Evolutionary conservation across 2,113 vertebrate species (phyloP).

Genomic region (Acrocephalus arundinaceus): DNA sequence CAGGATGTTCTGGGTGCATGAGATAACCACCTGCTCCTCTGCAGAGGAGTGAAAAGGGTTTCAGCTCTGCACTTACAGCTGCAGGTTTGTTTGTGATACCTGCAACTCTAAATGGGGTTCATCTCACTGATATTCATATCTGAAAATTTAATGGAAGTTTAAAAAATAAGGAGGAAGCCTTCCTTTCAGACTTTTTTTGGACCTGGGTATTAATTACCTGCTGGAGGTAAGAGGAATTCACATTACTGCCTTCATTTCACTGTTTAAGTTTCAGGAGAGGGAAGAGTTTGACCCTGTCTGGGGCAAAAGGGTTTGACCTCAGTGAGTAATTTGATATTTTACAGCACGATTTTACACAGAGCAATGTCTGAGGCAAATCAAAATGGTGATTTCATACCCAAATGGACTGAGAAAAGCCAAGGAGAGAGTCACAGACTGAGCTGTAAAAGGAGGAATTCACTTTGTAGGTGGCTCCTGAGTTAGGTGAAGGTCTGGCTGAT

Average conservation of each 20-base stretch:
- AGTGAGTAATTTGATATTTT: background rate
- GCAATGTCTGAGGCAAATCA: background rate
- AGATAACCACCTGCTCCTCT: background rate
- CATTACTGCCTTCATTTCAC: background rate
- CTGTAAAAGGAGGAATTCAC: background rate
- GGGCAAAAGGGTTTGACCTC: background rate
- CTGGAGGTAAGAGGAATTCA: background rate
- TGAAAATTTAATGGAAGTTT: background rate
- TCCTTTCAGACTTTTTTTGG: background rate
- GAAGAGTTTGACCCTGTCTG: background rate
- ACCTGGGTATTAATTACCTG: background rate
- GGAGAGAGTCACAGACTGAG: background rate
- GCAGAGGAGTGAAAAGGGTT: background rate
- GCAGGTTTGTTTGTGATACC: background rate
- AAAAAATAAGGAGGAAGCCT: background rate
- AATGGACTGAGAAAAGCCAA: background rate
- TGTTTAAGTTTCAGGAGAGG: background rate
- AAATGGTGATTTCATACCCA: background rate
- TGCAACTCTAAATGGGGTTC: background rate
- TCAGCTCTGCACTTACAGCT: background rate
- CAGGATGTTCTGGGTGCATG: fast-evolving
- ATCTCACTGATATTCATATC: background rate
- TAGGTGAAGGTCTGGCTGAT: background rate
- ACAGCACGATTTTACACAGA: background rate
- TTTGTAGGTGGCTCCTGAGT: background rate